These are phyloP conservation scores for Lordiphosa clarofinis DNA, from an alignment of 1,140 invertebrate species.

Conservation along the genomic window DNA sequence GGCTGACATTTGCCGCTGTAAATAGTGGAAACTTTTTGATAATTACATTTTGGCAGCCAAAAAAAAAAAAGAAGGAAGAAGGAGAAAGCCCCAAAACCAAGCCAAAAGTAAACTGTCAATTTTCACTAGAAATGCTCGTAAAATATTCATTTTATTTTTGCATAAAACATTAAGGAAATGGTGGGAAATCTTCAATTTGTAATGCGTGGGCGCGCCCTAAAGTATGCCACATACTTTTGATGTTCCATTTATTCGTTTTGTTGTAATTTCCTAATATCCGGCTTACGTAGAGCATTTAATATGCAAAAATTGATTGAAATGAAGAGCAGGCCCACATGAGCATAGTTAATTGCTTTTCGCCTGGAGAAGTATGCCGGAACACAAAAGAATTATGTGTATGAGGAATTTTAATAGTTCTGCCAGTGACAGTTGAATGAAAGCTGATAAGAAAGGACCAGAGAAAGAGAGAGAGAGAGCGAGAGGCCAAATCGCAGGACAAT, in stretches of 20 bases:
- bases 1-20: constrained; percentile 46
- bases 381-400: constrained; percentile 3
- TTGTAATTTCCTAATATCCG: constrained; percentile 75
- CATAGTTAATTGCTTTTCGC: constrained; percentile 54
- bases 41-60: constrained; percentile 68
- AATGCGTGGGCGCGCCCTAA: constrained; percentile 27
- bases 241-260: constrained; percentile 35
- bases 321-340: constrained; percentile 13
- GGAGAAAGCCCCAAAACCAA: not conserved
- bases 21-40: constrained; percentile 72
- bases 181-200: constrained; percentile 34
- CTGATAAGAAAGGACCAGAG: constrained; percentile 27
- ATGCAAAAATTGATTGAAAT: constrained; percentile 50
- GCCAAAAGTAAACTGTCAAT: constrained; percentile 33
- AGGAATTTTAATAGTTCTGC: constrained; percentile 43
- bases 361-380: constrained; percentile 11
- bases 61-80: constrained; percentile 22
- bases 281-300: constrained; percentile 61
- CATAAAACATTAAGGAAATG: constrained; percentile 33
- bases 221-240: constrained; percentile 52
- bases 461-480: not conserved
- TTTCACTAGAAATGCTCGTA: constrained; percentile 28
- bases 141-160: constrained; percentile 46
- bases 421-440: constrained; percentile 44
- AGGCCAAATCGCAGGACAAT: constrained; percentile 57